Percentiles rank a stretch among this genome's conserved stretches.
Conservation (phyloP, 2,113 vertebrate genomes). For the Irena cyanogastra region DNA sequence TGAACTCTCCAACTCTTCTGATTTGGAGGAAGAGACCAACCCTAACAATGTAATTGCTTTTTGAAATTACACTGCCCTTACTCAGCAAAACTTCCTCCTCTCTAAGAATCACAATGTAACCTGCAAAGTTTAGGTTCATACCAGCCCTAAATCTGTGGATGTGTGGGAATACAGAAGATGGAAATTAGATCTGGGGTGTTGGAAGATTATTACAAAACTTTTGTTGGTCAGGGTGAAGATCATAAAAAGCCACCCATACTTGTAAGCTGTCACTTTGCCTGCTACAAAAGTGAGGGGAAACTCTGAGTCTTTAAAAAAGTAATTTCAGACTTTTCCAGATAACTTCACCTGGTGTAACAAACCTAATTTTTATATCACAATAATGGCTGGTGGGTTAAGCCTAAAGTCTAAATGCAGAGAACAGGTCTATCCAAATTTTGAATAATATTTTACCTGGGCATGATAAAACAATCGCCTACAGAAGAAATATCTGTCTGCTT, state of each 20-base stretch:
- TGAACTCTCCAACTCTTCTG: constrained; percentile 88
- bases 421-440: background rate
- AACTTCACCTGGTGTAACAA: background rate
- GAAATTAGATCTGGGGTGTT: background rate
- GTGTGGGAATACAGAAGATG: background rate
- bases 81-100: background rate
- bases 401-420: background rate
- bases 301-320: background rate
- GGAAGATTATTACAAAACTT: background rate
- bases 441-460: background rate
- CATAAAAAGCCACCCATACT: background rate
- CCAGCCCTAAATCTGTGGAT: background rate
- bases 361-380: background rate
- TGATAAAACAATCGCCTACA: background rate
- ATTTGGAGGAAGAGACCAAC: constrained; percentile 80
- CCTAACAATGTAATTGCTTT: constrained; percentile 76
- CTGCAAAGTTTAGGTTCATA: background rate
- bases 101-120: background rate
- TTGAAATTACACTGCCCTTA: background rate
- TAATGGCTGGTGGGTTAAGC: background rate
- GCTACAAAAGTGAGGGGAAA: background rate
- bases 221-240: background rate
- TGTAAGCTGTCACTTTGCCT: background rate
- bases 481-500: background rate
- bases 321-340: background rate